Evolutionary conservation across 2,888 invertebrate genomes (phyloP).

Genomic region (Andrena hattorfiana): DNA sequence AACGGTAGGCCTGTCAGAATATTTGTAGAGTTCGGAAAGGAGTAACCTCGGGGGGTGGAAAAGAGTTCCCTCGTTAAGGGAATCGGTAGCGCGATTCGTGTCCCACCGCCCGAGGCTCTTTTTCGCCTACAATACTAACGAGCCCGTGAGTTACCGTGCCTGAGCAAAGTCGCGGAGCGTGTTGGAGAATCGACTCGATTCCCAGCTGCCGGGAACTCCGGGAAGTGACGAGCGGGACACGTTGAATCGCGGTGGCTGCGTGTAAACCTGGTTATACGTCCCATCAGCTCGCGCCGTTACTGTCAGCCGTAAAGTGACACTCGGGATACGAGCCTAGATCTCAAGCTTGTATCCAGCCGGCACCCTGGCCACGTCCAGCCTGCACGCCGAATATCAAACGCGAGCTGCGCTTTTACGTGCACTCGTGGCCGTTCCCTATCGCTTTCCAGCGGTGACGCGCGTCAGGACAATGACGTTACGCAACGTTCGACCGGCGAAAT

Average conservation of each 20-base stretch:
- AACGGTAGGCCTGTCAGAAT: too few relatives aligned
- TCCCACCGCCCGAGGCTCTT: too few relatives aligned
- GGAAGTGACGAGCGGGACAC: constrained; percentile 8
- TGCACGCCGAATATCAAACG: constrained; percentile 38
- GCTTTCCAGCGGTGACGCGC: constrained; percentile 53
- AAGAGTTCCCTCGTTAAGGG: too few relatives aligned
- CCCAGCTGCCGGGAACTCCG: not conserved
- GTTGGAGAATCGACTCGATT: not conserved
- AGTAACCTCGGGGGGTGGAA: too few relatives aligned
- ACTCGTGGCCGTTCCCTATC: constrained; percentile 35
- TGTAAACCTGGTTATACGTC: constrained; percentile 44
- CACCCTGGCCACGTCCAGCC: constrained; percentile 41
- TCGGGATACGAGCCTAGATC: constrained; percentile 25
- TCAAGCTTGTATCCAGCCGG: constrained; percentile 9
- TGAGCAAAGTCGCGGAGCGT: too few relatives aligned
- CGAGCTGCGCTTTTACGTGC: constrained; percentile 20
- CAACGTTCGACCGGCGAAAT: constrained; percentile 32
- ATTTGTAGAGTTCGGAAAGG: too few relatives aligned
- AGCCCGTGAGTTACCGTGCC: too few relatives aligned
- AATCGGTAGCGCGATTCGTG: too few relatives aligned
- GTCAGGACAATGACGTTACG: constrained; percentile 56
- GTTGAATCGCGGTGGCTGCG: constrained; percentile 30
- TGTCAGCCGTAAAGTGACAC: constrained; percentile 63
- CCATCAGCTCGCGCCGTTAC: constrained; percentile 43
- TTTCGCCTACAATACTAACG: too few relatives aligned